Evolutionary conservation across 2,113 vertebrate species (phyloP).

Genomic region (Stomatorhinus ivindoensis): DNA sequence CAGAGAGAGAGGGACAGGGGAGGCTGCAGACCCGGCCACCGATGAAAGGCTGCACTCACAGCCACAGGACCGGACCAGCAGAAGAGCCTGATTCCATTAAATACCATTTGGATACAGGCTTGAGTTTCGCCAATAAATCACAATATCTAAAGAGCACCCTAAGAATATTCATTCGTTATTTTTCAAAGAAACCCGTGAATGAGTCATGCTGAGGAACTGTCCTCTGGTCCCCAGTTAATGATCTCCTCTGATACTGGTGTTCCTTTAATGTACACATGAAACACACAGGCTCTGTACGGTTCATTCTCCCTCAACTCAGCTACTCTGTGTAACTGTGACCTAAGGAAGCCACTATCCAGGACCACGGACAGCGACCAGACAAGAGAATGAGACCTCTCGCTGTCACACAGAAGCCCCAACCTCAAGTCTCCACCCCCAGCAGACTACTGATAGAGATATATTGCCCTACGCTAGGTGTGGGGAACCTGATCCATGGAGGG

Average conservation of each 20-base stretch:
- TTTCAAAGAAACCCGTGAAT: neutral
- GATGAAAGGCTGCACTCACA: neutral
- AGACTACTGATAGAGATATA: neutral
- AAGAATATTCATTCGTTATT: constrained; percentile 8
- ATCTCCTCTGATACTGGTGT: neutral
- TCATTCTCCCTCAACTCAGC: neutral
- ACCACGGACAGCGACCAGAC: constrained; percentile 44
- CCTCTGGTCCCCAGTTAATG: neutral
- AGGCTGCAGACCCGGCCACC: constrained; percentile 4
- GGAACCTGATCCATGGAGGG: neutral
- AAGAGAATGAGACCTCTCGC: neutral
- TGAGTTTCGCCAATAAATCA: neutral
- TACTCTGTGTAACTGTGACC: neutral
- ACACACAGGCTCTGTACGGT: neutral
- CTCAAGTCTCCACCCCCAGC: too few relatives aligned
- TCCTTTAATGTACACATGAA: neutral
- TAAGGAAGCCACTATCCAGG: constrained; percentile 32
- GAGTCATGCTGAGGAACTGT: neutral
- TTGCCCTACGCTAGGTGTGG: neutral
- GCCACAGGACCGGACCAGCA: neutral
- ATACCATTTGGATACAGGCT: neutral
- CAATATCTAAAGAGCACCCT: neutral
- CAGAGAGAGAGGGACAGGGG: constrained; percentile 2
- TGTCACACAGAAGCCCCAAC: neutral
- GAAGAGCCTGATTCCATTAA: neutral